Base-by-base conservation (phyloP, 2,888 invertebrate species). In the Oligia latruncula region DNA sequence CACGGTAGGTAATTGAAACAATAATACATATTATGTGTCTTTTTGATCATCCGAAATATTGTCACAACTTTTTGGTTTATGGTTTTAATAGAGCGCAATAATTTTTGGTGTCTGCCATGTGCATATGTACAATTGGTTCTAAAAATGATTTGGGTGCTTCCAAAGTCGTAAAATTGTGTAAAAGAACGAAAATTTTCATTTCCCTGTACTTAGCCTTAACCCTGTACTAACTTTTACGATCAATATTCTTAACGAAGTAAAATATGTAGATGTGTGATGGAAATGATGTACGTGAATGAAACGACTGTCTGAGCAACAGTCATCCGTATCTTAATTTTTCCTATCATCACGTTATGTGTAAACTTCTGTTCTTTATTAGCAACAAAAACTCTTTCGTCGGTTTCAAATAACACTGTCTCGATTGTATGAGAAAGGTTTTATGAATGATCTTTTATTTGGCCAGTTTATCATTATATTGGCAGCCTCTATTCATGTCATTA, bases 401-500 rank as follows among this genome's bases (percentile, higher is more conserved):
- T 40, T 11, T 4, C 2, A 40, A 35, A 66, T 23, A 62, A 52
- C 15, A 35, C 5, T 2, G 23, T 11, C 8, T 17, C 6, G 40
- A n/a, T 11, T 20, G 1, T 43, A n/a, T 73, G 29, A 17, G 0
- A 29, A 29, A 55, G 52, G 4, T 40, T 67, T 6, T n/a, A 35
- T 66, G 35, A 82, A 62, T 62, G 15, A 52, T 65, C 40, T 46
- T 58, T 40, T 35, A 68, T n/a, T 73, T 66, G 5, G 1, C 46
- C 20, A 60, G 20, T 77, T 40, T 6, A 71, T 81, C 77, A 74
- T 64, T 64, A 73, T n/a, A 74, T 81, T 77, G 74, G 74, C 72
- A 55, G 55, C 23, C 15, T 67, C 29, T 65, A 40, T 65, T 40
- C 40, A 55, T 40, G 64, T 72, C 60, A 76, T 70, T 65, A 43